phyloP scores from a whole-genome alignment of 2,797 vertebrate genomes.

The Darevskia mixta region DNA sequence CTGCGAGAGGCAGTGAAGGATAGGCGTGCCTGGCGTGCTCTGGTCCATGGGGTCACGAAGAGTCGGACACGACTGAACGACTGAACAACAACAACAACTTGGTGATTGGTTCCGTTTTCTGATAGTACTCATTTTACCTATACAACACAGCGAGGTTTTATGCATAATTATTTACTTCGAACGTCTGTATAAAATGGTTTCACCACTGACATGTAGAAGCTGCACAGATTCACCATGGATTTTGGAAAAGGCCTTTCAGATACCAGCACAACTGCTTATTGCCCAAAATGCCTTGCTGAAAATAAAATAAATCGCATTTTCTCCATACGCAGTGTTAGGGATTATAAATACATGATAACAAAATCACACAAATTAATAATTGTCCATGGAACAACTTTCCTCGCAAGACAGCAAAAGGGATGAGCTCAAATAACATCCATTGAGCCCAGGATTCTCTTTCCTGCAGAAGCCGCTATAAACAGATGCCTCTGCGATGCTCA shows the following conservation, averaged over 20 bases:
- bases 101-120: constrained; percentile 51
- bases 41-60: too few relatives aligned
- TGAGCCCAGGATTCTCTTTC: not conserved
- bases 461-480: not conserved
- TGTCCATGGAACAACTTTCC: not conserved
- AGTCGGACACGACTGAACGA: too few relatives aligned
- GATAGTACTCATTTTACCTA: not conserved
- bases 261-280: constrained; percentile 55
- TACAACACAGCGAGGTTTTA: not conserved
- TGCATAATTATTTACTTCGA: not conserved
- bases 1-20: too few relatives aligned
- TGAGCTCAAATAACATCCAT: not conserved
- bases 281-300: constrained; percentile 19
- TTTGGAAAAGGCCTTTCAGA: not conserved
- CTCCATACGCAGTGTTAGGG: constrained; percentile 8
- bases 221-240: rapidly evolving
- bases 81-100: too few relatives aligned
- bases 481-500: not conserved
- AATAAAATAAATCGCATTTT: constrained; percentile 35
- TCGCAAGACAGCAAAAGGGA: not conserved
- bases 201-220: rapidly evolving
- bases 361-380: constrained; percentile 29
- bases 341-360: constrained; percentile 46
- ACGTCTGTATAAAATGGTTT: not conserved
- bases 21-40: too few relatives aligned